These are phyloP conservation scores for Ceratina australensis DNA, from an alignment of 1,140 invertebrate genomes.

Conservation along the genomic window DNA sequence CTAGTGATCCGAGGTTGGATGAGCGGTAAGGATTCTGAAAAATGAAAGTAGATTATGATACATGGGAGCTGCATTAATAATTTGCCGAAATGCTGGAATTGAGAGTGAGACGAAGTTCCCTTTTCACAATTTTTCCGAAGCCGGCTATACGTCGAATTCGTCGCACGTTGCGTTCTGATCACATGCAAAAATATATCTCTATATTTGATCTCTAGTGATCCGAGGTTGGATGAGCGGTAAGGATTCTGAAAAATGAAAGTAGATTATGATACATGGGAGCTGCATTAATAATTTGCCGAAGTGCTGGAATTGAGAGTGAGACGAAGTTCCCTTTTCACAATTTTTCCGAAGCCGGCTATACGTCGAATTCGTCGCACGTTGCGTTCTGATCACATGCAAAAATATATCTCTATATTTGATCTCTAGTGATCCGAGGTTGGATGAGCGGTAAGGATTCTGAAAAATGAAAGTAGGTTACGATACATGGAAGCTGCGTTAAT, in stretches of 20 bases:
- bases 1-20: not conserved
- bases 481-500: not conserved
- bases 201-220: not conserved
- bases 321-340: slow-evolving; percentile 16
- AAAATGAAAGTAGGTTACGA: not conserved
- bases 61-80: not conserved
- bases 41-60: not conserved
- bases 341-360: slow-evolving; percentile 18
- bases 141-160: slow-evolving; percentile 2
- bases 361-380: not conserved
- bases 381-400: not conserved
- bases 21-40: not conserved
- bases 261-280: not conserved
- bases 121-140: slow-evolving; percentile 7
- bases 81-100: slow-evolving; percentile 15
- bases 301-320: slow-evolving; percentile 23
- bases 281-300: not conserved
- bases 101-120: slow-evolving; percentile 31
- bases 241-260: not conserved
- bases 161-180: not conserved
- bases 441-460: not conserved
- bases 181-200: not conserved
- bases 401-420: not conserved
- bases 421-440: not conserved
- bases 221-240: not conserved